Conservation (phyloP, 2,888 invertebrate species). For the Lasioglossum vierecki region DNA sequence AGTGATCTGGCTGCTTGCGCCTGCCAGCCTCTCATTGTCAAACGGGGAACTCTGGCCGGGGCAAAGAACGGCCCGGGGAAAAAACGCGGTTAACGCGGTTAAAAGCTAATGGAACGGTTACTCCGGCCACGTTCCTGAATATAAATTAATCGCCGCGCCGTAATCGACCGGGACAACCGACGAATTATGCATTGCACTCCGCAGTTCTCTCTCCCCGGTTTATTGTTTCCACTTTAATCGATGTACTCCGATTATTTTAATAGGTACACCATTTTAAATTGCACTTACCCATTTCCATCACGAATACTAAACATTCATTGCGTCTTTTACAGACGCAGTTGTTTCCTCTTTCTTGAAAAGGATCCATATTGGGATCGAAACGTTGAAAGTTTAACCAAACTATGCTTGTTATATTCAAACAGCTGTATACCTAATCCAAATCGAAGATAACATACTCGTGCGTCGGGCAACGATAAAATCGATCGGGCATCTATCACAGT, state of each 20-base stretch:
- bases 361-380: no score
- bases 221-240: no score
- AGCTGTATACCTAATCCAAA: not conserved
- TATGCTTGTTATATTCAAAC: no score
- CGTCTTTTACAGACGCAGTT: no score
- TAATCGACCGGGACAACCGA: conserved; percentile 2
- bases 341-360: no score
- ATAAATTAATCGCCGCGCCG: not conserved
- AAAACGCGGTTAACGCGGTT: conserved; percentile 35
- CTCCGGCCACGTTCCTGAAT: not conserved
- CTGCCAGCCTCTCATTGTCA: conserved; percentile 60
- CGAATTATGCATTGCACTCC: not conserved
- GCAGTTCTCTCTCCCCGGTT: not conserved
- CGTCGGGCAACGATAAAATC: not conserved
- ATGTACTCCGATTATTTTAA: not conserved
- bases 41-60: conserved; percentile 34
- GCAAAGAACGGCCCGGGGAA: conserved; percentile 11
- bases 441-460: not conserved
- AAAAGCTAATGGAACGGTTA: not conserved
- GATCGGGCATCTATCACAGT: not conserved
- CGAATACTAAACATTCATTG: not conserved
- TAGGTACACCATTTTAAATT: not conserved
- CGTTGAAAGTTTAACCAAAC: no score
- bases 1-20: conserved; percentile 67
- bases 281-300: not conserved